These are phyloP conservation scores for Onthophagus sagittarius DNA, from an alignment of 2,888 invertebrate species.

Conservation along the genomic window DNA sequence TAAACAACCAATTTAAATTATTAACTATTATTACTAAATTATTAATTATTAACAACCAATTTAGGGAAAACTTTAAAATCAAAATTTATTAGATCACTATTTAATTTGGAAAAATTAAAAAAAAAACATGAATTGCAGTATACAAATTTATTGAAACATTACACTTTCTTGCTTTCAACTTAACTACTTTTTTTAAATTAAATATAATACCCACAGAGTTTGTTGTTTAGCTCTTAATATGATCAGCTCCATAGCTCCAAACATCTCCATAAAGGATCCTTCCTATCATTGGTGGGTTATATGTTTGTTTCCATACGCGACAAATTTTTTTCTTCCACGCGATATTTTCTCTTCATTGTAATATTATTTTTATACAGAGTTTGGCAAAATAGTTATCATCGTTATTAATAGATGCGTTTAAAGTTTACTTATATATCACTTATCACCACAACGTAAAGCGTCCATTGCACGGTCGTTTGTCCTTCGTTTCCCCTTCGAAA, in stretches of 20 bases:
- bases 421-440: slow-evolving; percentile 16
- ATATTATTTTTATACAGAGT: slow-evolving; percentile 27
- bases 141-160: slow-evolving; percentile 40
- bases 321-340: neutral
- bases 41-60: too few species aligned
- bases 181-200: slow-evolving; percentile 28
- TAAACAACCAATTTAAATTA: too few species aligned
- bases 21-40: too few species aligned
- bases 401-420: neutral
- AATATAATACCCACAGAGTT: slow-evolving; percentile 15
- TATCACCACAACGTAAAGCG: slow-evolving; percentile 29
- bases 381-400: slow-evolving; percentile 29
- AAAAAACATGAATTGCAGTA: slow-evolving; percentile 27
- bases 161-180: slow-evolving; percentile 34
- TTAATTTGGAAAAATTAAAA: neutral
- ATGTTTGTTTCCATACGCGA: neutral
- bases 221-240: too few species aligned
- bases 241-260: neutral
- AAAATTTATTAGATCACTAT: too few species aligned
- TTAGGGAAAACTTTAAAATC: too few species aligned
- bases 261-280: neutral
- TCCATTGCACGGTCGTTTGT: slow-evolving; percentile 32
- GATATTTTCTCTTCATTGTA: neutral
- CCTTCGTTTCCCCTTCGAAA: slow-evolving; percentile 13
- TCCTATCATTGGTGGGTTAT: neutral